phyloP scores from a whole-genome alignment of 2,113 vertebrate genomes.

The Antigone vipio region DNA sequence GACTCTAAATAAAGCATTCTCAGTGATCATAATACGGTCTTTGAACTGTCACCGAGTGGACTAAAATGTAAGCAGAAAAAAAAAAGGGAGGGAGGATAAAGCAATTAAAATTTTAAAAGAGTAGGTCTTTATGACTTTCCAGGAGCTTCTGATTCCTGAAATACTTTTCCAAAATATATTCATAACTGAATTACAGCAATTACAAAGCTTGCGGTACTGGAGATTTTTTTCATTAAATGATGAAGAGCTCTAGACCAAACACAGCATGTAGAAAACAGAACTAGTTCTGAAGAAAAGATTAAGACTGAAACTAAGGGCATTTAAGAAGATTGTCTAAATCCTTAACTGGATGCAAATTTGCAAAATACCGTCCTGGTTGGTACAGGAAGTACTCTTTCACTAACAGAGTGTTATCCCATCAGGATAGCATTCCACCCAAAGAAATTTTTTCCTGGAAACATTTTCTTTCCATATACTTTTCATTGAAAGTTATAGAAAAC shows the following conservation, averaged over 20 bases:
- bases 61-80: not conserved
- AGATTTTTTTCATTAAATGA: not conserved
- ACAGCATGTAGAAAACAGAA: not conserved
- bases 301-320: not conserved
- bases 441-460: not conserved
- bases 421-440: not conserved
- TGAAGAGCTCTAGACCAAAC: not conserved
- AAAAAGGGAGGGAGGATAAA: not conserved
- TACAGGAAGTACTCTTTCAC: not conserved
- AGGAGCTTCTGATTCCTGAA: not conserved
- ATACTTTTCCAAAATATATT: not conserved
- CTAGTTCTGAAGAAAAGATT: not conserved
- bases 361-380: not conserved
- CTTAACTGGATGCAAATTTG: not conserved
- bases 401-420: not conserved
- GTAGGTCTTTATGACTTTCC: not conserved
- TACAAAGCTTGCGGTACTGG: not conserved
- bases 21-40: not conserved
- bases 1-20: not conserved
- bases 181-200: not conserved
- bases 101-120: not conserved
- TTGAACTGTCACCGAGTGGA: not conserved
- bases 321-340: not conserved
- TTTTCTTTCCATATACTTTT: not conserved
- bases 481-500: not conserved